phyloP scores from a whole-genome alignment of 2,797 vertebrate genomes.

The Mallotus villosus region DNA sequence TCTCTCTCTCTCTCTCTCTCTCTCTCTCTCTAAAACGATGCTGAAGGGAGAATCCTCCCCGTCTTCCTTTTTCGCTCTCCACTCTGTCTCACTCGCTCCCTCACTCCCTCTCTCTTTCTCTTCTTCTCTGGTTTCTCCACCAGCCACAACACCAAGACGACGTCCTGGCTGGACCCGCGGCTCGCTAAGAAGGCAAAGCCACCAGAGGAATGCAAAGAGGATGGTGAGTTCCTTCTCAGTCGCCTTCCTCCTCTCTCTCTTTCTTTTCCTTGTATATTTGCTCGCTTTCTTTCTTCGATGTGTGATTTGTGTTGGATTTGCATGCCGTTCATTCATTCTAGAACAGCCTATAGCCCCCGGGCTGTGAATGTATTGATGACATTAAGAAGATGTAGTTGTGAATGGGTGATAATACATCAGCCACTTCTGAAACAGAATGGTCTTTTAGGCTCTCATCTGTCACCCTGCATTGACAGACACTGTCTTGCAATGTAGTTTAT shows the following conservation, averaged over 20 bases:
- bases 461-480: not conserved
- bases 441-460: not conserved
- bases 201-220: conserved; percentile 98
- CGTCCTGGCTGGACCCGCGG: conserved; percentile 98
- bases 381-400: no score
- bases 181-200: conserved; percentile 99
- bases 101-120: conserved; percentile 20
- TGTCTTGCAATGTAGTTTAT: not conserved
- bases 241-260: conserved; percentile 71
- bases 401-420: not conserved
- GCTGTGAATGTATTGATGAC: no score
- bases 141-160: conserved; percentile 99
- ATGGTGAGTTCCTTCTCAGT: conserved; percentile 82
- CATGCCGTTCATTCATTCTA: no score
- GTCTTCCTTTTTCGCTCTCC: conserved; percentile 74
- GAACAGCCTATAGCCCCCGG: no score
- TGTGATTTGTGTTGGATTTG: no score
- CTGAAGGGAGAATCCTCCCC: conserved; percentile 78
- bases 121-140: conserved; percentile 1
- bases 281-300: no score
- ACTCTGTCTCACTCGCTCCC: conserved; percentile 11
- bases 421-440: not conserved
- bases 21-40: conserved; percentile 72
- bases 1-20: conserved; percentile 74
- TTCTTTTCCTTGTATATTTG: conserved; percentile 53